phyloP scores from a whole-genome alignment of 2,113 vertebrate genomes.

The Rafetus swinhoei region DNA sequence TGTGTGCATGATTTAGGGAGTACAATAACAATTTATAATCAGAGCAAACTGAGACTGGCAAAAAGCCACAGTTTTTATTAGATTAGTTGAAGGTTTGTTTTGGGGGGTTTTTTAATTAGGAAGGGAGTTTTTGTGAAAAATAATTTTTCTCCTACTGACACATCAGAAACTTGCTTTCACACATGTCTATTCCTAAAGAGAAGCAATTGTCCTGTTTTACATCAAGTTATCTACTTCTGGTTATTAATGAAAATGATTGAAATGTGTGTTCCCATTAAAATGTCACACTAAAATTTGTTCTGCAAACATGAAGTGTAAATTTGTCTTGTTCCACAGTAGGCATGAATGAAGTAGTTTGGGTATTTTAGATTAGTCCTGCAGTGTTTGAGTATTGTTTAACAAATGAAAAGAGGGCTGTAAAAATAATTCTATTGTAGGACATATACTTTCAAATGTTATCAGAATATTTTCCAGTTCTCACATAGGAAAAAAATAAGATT shows the following conservation, averaged over 20 bases:
- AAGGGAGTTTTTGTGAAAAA: neutral
- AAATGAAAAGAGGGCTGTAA: conserved; percentile 22
- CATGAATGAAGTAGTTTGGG: conserved; percentile 21
- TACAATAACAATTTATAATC: neutral
- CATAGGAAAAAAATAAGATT: too few relatives aligned
- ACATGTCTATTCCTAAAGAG: conserved; percentile 14
- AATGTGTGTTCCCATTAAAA: conserved; percentile 33
- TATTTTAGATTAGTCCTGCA: conserved; percentile 32
- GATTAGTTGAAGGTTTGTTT: conserved; percentile 24
- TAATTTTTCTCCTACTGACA: neutral
- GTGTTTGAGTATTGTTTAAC: conserved; percentile 21
- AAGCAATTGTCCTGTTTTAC: conserved; percentile 28
- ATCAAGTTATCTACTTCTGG: conserved; percentile 12
- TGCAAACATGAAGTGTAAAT: conserved; percentile 40
- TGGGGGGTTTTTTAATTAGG: conserved; percentile 9
- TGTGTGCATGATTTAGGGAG: neutral
- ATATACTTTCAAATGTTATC: neutral
- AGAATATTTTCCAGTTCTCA: neutral
- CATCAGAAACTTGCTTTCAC: conserved; percentile 20
- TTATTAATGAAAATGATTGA: conserved; percentile 18
- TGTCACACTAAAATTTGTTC: conserved; percentile 17
- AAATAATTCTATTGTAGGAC: neutral
- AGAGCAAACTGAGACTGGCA: neutral
- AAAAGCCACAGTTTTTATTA: conserved; percentile 13
- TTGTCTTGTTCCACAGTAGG: neutral